These are phyloP conservation scores for Dicyrtomina minuta DNA, from an alignment of 2,888 invertebrate species.

Conservation along the genomic window DNA sequence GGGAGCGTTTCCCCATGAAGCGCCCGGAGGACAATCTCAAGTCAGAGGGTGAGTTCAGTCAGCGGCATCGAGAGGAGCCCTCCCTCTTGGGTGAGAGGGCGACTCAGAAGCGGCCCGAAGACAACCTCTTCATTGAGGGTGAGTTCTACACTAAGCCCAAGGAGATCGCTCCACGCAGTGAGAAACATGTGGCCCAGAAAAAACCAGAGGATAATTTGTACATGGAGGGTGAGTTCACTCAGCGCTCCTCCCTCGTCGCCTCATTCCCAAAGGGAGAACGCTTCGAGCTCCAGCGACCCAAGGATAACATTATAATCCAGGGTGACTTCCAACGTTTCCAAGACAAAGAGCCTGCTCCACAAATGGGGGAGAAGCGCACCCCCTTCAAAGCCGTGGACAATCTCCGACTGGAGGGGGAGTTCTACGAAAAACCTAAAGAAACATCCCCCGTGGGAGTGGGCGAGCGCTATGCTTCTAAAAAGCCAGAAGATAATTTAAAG, in stretches of 20 bases:
- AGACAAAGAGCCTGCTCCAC: constrained; percentile 31
- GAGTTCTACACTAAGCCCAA: constrained; percentile 62
- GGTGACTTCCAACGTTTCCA: constrained; percentile 33
- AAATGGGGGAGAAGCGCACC: constrained; percentile 54
- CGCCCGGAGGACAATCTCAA: constrained; percentile 66
- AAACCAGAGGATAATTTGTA: constrained; percentile 58
- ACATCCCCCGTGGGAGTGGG: constrained; percentile 35
- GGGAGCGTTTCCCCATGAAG: constrained; percentile 53
- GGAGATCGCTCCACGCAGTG: constrained; percentile 54
- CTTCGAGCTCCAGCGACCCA: constrained; percentile 55
- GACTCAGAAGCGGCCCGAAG: constrained; percentile 59
- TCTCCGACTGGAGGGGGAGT: constrained; percentile 58
- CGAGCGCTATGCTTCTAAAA: constrained; percentile 54
- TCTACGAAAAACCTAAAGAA: constrained; percentile 54
- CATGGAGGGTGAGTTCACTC: constrained; percentile 30
- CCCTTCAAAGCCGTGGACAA: constrained; percentile 61
- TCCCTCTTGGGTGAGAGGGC: constrained; percentile 40
- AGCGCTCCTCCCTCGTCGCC: constrained; percentile 56
- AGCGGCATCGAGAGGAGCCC: constrained; percentile 44
- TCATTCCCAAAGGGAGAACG: constrained; percentile 55
- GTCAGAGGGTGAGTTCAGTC: constrained; percentile 57
- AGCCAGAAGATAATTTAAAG: constrained; percentile 57
- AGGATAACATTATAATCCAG: constrained; percentile 61
- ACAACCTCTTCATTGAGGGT: constrained; percentile 63
- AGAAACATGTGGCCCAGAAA: constrained; percentile 54